Conservation (phyloP, 2,888 invertebrate species). For the Auanema freiburgensis region DNA sequence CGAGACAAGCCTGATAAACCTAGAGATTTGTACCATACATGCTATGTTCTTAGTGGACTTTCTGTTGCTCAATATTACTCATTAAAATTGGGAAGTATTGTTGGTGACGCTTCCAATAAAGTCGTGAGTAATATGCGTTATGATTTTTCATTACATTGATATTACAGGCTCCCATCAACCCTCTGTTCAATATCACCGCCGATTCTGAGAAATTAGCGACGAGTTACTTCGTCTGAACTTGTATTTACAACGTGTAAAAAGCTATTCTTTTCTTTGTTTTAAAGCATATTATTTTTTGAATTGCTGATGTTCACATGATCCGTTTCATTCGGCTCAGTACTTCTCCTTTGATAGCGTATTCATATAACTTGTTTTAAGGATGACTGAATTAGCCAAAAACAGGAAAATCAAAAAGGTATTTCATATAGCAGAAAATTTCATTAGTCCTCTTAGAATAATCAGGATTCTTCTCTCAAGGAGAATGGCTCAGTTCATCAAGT, state of each 20-base stretch:
- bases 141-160: too few species aligned
- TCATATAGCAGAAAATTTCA: not conserved
- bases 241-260: not conserved
- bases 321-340: not conserved
- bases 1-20: conserved; percentile 93
- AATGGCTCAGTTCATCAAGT: not conserved
- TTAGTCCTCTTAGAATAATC: not conserved
- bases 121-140: conserved; percentile 45
- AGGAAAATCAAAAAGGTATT: too few species aligned
- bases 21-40: conserved; percentile 92
- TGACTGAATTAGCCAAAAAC: too few species aligned
- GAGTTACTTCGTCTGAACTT: conserved; percentile 30
- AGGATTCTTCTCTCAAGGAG: not conserved
- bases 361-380: not conserved
- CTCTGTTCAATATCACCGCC: conserved; percentile 48
- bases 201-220: conserved; percentile 37
- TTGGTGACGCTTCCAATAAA: conserved; percentile 40
- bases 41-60: conserved; percentile 90
- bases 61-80: conserved; percentile 82
- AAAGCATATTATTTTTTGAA: not conserved
- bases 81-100: conserved; percentile 22
- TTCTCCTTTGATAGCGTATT: not conserved
- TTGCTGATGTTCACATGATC: not conserved
- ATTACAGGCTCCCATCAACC: conserved; percentile 37
- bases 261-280: not conserved